Evolutionary conservation across 2,888 invertebrate genomes (phyloP).

Genomic region (Trichopoda pennipes): DNA sequence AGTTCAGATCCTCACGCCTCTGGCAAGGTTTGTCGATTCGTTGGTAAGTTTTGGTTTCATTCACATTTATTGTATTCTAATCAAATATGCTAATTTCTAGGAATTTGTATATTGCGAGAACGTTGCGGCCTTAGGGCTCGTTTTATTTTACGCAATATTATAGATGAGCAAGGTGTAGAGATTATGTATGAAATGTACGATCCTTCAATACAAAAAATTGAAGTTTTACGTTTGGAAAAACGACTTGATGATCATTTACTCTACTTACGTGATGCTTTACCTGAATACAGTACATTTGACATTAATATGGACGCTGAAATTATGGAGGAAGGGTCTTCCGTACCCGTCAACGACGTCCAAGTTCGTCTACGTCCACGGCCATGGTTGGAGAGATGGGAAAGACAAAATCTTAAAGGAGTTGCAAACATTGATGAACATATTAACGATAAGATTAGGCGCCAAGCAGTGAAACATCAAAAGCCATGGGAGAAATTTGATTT

Average conservation of each 20-base stretch:
- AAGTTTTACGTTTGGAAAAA: constrained; percentile 95
- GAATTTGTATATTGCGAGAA: constrained; percentile 94
- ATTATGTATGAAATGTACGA: constrained; percentile 90
- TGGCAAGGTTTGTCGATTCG: constrained; percentile 88
- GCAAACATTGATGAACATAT: constrained; percentile 83
- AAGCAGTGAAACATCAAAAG: constrained; percentile 84
- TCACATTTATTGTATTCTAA: not conserved
- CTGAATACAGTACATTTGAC: constrained; percentile 95
- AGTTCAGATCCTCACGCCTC: constrained; percentile 92
- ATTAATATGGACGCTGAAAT: constrained; percentile 94
- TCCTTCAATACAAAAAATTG: constrained; percentile 93
- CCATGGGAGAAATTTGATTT: constrained; percentile 96
- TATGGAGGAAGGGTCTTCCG: constrained; percentile 87
- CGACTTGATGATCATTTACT: constrained; percentile 93
- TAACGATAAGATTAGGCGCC: constrained; percentile 82
- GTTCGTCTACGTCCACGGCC: constrained; percentile 90
- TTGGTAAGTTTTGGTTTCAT: constrained; percentile 72
- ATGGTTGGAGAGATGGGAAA: constrained; percentile 95
- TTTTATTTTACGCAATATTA: constrained; percentile 94
- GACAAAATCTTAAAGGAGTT: constrained; percentile 88
- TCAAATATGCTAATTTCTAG: constrained; percentile 54
- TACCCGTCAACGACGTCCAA: constrained; percentile 90
- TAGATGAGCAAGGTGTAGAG: constrained; percentile 92
- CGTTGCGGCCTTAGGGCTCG: constrained; percentile 91
- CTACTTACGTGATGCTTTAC: constrained; percentile 94